A percentile compares a stretch with the other conserved stretches of the same genome.
phyloP scores from a whole-genome alignment of 1,140 invertebrate species.

The Trichogramma pretiosum region DNA sequence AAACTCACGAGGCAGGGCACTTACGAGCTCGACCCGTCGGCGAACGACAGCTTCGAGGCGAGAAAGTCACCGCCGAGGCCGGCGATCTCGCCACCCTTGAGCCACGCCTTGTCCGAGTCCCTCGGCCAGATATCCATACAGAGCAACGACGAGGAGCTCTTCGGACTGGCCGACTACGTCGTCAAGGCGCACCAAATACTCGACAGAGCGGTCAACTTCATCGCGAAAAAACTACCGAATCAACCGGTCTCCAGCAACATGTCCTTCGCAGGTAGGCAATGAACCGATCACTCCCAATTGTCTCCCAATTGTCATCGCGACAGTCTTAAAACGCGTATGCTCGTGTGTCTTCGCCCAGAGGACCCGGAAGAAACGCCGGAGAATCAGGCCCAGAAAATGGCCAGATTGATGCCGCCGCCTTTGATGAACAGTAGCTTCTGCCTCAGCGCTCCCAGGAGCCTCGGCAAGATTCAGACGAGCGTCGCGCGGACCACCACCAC shows the following conservation, averaged over 20 bases:
- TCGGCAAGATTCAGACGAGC: too few relatives aligned
- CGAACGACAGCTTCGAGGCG: constrained; percentile 21
- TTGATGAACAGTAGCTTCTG: constrained; percentile 13
- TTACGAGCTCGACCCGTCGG: constrained; percentile 10
- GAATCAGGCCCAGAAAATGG: too few relatives aligned
- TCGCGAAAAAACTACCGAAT: constrained; percentile 14
- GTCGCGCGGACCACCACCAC: too few relatives aligned
- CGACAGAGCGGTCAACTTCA: constrained; percentile 23
- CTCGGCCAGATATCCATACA: constrained; percentile 24
- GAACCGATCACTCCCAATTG: too few relatives aligned
- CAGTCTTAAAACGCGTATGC: too few relatives aligned
- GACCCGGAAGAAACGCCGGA: background rate
- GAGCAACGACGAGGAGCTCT: constrained; percentile 21
- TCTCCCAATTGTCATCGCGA: too few relatives aligned
- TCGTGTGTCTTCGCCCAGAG: too few relatives aligned
- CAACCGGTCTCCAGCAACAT: background rate
- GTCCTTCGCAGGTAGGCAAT: too few relatives aligned
- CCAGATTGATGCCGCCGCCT: background rate
- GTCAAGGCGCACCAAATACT: constrained; percentile 20
- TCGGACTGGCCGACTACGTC: constrained; percentile 20
- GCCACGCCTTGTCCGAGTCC: constrained; percentile 20
- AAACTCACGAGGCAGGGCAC: constrained; percentile 2
- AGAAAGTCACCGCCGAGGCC: constrained; percentile 21
- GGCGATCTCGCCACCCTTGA: constrained; percentile 18
- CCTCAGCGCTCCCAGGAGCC: background rate